phyloP scores from a whole-genome alignment of 1,140 invertebrate genomes.

The Drosophila orena region DNA sequence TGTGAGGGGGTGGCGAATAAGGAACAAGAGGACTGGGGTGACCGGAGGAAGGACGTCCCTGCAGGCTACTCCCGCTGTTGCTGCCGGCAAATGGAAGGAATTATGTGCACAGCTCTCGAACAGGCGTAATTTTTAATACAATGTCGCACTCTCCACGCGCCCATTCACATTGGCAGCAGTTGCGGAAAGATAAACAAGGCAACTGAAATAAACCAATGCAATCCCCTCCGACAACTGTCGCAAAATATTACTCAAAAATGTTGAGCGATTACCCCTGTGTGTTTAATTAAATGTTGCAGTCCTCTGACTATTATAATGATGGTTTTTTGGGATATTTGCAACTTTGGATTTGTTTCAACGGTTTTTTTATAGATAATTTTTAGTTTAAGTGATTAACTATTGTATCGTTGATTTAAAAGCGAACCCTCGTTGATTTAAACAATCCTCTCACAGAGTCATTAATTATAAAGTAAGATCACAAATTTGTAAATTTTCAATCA shows the following conservation, averaged over 20 bases:
- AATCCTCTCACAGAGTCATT: no score
- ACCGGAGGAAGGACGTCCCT: conserved; percentile 25
- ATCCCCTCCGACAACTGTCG: conserved; percentile 27
- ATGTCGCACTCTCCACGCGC: conserved; percentile 39
- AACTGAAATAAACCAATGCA: conserved; percentile 25
- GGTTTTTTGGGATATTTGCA: no score
- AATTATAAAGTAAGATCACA: no score
- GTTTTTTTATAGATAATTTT: no score
- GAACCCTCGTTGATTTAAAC: no score
- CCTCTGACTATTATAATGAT: no score
- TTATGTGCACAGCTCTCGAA: conserved; percentile 41
- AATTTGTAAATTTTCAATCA: no score
- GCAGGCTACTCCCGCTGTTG: conserved; percentile 11
- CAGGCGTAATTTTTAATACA: conserved; percentile 48
- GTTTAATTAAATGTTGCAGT: conserved; percentile 5
- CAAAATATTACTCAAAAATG: conserved; percentile 13
- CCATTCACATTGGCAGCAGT: conserved; percentile 44
- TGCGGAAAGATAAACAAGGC: conserved; percentile 41
- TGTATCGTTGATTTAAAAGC: no score
- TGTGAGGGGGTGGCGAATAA: conserved; percentile 22
- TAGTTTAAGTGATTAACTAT: no score
- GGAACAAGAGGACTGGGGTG: conserved; percentile 1
- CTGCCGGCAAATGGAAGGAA: conserved; percentile 29
- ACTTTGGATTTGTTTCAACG: no score
- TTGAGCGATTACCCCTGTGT: conserved; percentile 6